These are phyloP conservation scores for Myotis findleyi DNA, from an alignment of 2,797 vertebrate genomes.

Conservation along the genomic window DNA sequence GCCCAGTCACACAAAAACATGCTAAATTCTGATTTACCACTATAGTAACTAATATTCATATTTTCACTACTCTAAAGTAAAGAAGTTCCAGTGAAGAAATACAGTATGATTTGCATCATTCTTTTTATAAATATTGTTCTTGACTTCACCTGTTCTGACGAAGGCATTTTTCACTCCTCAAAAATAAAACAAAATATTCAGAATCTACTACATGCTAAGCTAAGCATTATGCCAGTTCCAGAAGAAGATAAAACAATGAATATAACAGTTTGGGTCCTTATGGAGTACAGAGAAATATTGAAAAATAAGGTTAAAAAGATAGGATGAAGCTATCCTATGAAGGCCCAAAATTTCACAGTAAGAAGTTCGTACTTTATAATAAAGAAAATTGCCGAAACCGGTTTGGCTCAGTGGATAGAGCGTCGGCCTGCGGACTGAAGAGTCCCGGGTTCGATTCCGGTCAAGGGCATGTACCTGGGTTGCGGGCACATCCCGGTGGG, in stretches of 20 bases:
- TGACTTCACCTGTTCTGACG: neutral
- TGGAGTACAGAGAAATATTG: neutral
- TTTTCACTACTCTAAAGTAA: constrained; percentile 8
- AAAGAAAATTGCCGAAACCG: too few relatives aligned
- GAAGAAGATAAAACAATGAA: neutral
- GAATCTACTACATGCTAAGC: neutral
- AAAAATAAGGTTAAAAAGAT: neutral
- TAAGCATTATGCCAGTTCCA: neutral
- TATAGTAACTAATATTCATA: neutral
- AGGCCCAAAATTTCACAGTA: neutral
- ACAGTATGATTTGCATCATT: neutral
- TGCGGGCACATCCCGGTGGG: too few relatives aligned
- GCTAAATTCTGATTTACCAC: neutral
- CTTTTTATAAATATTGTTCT: neutral
- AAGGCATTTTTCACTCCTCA: neutral
- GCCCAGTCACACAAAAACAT: neutral
- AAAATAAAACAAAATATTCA: neutral
- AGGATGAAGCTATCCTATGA: neutral
- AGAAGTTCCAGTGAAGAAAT: neutral
- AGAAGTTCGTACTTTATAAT: neutral
- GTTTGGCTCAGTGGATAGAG: too few relatives aligned
- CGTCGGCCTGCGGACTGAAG: too few relatives aligned
- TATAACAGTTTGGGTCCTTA: neutral
- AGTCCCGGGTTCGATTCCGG: too few relatives aligned
- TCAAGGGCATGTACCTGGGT: too few relatives aligned